Evolutionary conservation across 2,888 invertebrate genomes (phyloP).

Genomic region (Pseudococcus longispinus): DNA sequence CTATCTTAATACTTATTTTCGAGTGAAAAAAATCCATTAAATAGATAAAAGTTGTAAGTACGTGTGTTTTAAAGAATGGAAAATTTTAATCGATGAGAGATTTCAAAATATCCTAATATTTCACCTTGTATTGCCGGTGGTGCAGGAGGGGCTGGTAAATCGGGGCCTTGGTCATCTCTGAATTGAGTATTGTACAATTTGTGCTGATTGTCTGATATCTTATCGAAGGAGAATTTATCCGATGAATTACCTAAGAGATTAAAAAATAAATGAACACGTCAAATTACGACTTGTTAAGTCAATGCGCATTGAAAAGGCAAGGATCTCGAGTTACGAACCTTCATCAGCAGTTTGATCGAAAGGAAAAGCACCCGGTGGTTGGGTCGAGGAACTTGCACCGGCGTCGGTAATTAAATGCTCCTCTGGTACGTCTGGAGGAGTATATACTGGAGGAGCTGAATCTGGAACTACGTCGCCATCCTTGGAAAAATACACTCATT

Average conservation of each 20-base stretch:
- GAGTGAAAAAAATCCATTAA: background rate
- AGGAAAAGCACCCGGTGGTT: conserved; percentile 28
- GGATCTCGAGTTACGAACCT: conserved; percentile 62
- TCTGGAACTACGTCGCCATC: background rate
- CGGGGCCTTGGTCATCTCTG: conserved; percentile 60
- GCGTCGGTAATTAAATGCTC: conserved; percentile 60
- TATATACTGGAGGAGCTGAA: conserved; percentile 78
- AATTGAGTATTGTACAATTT: conserved; percentile 79
- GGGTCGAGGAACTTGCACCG: conserved; percentile 23
- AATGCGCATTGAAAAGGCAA: background rate
- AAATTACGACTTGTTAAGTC: background rate
- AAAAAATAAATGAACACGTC: background rate
- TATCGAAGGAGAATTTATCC: conserved; percentile 66
- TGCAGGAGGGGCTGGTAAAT: conserved; percentile 55
- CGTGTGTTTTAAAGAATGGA: background rate
- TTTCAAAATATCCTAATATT: background rate
- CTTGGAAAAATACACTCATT: background rate
- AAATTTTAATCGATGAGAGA: background rate
- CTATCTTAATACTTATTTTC: background rate
- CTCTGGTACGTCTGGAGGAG: conserved; percentile 73
- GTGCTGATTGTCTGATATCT: conserved; percentile 73
- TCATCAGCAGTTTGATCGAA: conserved; percentile 17
- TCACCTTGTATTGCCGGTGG: conserved; percentile 41
- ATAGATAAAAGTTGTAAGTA: background rate
- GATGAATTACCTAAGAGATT: conserved; percentile 36